These are phyloP conservation scores for Heliconius aoede DNA, from an alignment of 2,888 invertebrate species.

Conservation along the genomic window DNA sequence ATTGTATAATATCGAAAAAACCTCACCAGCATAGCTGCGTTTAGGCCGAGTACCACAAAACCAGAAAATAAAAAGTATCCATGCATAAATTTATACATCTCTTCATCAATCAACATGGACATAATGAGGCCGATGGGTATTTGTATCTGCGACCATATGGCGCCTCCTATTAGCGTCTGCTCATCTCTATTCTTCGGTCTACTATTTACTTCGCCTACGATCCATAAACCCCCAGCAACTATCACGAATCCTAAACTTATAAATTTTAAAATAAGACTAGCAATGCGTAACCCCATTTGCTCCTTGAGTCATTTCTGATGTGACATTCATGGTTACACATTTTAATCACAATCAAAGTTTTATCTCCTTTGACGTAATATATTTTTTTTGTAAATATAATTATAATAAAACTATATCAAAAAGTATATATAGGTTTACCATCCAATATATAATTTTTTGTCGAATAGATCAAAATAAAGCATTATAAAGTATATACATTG, in stretches of 20 bases:
- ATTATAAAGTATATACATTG: no score
- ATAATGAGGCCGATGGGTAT: conserved; percentile 67
- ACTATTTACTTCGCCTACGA: conserved; percentile 55
- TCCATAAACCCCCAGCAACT: conserved; percentile 63
- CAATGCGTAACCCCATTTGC: conserved; percentile 41
- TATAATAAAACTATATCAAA: no score
- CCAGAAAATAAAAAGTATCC: conserved; percentile 63
- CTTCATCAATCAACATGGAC: conserved; percentile 57
- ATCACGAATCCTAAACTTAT: conserved; percentile 58
- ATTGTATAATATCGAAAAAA: neutral
- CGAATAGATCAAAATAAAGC: no score
- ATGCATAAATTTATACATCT: conserved; percentile 55
- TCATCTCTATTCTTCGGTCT: conserved; percentile 65
- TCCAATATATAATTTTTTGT: no score
- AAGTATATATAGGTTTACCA: no score
- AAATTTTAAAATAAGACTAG: conserved; percentile 56
- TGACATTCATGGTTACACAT: neutral
- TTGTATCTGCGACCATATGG: conserved; percentile 72
- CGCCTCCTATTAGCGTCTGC: conserved; percentile 68
- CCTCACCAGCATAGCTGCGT: conserved; percentile 59
- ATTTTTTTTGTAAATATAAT: neutral
- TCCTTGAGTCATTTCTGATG: conserved; percentile 4
- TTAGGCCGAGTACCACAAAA: conserved; percentile 53
- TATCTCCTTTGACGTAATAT: neutral
- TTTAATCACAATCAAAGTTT: neutral